Conservation (phyloP, 1,140 invertebrate species). For the Cydia amplana region DNA sequence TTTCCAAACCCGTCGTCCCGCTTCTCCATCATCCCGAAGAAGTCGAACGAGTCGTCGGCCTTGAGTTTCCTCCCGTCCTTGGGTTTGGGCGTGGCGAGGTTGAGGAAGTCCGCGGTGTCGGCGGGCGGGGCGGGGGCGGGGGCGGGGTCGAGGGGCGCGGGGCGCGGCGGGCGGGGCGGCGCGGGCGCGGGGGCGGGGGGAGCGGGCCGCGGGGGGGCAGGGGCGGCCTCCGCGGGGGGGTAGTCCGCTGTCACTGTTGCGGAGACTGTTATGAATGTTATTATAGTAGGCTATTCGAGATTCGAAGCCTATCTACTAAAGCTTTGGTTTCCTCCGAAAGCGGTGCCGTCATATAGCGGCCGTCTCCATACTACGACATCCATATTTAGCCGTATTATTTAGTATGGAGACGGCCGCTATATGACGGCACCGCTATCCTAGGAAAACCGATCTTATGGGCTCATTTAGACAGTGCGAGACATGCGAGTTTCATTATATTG, state of each 20-base stretch:
- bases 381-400: too few relatives aligned
- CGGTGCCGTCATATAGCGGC: too few relatives aligned
- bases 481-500: too few relatives aligned
- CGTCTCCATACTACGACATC: too few relatives aligned
- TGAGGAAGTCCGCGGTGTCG: conserved; percentile 61
- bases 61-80: conserved; percentile 57
- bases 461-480: too few relatives aligned
- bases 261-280: not conserved
- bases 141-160: conserved; percentile 33
- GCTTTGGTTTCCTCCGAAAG: too few relatives aligned
- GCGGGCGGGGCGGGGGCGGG: conserved; percentile 33
- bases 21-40: conserved; percentile 76
- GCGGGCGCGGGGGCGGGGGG: conserved; percentile 53
- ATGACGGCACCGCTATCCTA: too few relatives aligned
- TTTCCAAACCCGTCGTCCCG: conserved; percentile 73
- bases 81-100: conserved; percentile 42
- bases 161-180: conserved; percentile 33
- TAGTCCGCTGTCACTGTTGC: conserved; percentile 63
- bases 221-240: conserved; percentile 44
- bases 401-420: too few relatives aligned
- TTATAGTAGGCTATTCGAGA: not conserved
- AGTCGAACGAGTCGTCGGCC: conserved; percentile 72
- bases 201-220: conserved; percentile 47
- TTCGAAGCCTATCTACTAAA: too few relatives aligned
- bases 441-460: too few relatives aligned